Evolutionary conservation across 2,888 invertebrate genomes (phyloP), one percentile per base, ranked within the genome.

Genomic region (Eristalis intricaria): DNA sequence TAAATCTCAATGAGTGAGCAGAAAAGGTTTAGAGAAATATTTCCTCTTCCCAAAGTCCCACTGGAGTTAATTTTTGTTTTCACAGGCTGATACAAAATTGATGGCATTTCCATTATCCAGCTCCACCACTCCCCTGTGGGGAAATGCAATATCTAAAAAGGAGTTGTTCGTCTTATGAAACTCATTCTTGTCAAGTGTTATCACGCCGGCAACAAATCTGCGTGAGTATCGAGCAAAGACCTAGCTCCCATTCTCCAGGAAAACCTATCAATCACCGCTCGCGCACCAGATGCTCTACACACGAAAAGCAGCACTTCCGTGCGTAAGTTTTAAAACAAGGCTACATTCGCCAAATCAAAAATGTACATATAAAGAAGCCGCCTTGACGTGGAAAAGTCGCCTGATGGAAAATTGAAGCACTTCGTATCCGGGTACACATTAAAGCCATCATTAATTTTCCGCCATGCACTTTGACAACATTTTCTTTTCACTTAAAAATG

Each of bases 401-500:
- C 60, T 50, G 35, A 35, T 50, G 35, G 15, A 50, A 74, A 32
- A 56, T 26, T 56, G 19, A 32, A 74, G 56, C 35, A 50, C 64
- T 29, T 74, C 22, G 56, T 40, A 74, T 38, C 63, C 64, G 35
- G 23, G 19, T 22, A 70, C 60, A 61, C 60, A 60, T 23, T 50
- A 32, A n/a, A 64, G 23, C 35, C 32, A 11, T 63, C 63, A 74
- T 64, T 64, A 73, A 73, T 64, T 64, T 50, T 15, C 32, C 61
- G 63, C 10, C 26, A 71, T 43, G 19, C 32, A 63, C 19, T 19
- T 29, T 32, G 40, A 50, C 50, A 32, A 3, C 23, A 10, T 19
- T 29, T 50, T n/a, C 38, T 58, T 3, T 74, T 65, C 43, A 50
- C 50, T 40, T 58, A 15, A 60, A 60, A 58, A 38, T 40, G 26